Evolutionary conservation across 2,113 vertebrate species (phyloP).

Genomic region (Pelvicachromis taeniatus): DNA sequence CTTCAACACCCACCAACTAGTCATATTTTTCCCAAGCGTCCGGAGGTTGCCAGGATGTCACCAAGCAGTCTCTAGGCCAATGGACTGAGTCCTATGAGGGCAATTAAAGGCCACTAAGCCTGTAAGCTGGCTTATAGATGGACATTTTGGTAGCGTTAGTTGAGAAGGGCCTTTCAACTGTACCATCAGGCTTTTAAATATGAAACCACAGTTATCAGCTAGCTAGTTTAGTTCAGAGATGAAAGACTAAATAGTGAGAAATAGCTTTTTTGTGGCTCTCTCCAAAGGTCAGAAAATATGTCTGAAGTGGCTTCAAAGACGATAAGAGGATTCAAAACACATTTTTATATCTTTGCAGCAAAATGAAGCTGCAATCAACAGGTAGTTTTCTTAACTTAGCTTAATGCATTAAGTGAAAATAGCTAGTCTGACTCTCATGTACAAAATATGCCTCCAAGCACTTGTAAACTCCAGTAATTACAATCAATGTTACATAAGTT

Average conservation of each 20-base stretch:
- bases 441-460: neutral
- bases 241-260: neutral
- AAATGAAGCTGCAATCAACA: neutral
- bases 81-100: neutral
- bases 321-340: too few species aligned
- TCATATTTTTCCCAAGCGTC: neutral
- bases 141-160: neutral
- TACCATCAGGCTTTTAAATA: neutral
- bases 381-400: neutral
- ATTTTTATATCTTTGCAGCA: neutral
- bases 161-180: neutral
- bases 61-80: too few species aligned
- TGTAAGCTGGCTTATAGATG: neutral
- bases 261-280: neutral
- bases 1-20: neutral
- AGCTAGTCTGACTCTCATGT: neutral
- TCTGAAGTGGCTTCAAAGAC: neutral
- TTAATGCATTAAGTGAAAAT: neutral
- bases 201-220: neutral
- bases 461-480: neutral
- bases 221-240: neutral
- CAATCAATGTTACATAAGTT: neutral
- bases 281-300: neutral
- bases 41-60: too few species aligned
- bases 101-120: neutral